Evolutionary conservation across 2,888 invertebrate genomes (phyloP), one percentile per base, ranked within the genome.

Genomic region (Leptopilina syphax): DNA sequence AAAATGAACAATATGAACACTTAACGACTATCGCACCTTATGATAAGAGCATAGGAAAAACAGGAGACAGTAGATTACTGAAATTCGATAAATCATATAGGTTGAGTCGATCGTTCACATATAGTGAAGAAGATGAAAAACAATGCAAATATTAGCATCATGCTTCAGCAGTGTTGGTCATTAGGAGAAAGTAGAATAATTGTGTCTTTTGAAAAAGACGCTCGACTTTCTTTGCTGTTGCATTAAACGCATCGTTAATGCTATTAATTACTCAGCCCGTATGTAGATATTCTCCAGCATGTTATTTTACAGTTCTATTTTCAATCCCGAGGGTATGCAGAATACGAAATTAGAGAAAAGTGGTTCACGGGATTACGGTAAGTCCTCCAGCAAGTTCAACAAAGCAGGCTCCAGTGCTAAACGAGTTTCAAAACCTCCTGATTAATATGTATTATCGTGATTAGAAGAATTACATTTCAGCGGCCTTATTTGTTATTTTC

Each of bases 241-340:
- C 13, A 70, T 54, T 70, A 57, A 54, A 57, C 34, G 70, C 27
- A 70, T 70, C 70, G 54, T 27, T 70, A 70, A 70, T 70, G 70
- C 47, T 27, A 70, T 70, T 57, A 70, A 34, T 9, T 54, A 70
- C 27, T 34, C 54, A 27, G 27, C n/a, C 5, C 50, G 24, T 68
- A 50, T 12, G 34, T 54, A 34, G 27, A 70, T 84, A 79, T 86
- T 83, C 83, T 83, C 83, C 86, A 86, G 84, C 81, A 86, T 86
- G 86, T 87, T 83, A 86, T 84, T 86, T 86, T 86, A 85, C 85
- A 82, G 84, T 81, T 83, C 76, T 79, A 80, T 80, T 73, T 84
- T 81, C 79, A 81, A 83, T 80, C 77, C 70, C 82, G 57, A 63
- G 63, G 60, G 60, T 60, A 18, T 60, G 18, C 60, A 63, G 18